phyloP scores from a whole-genome alignment of 2,113 vertebrate species.

The Archocentrus centrarchus region DNA sequence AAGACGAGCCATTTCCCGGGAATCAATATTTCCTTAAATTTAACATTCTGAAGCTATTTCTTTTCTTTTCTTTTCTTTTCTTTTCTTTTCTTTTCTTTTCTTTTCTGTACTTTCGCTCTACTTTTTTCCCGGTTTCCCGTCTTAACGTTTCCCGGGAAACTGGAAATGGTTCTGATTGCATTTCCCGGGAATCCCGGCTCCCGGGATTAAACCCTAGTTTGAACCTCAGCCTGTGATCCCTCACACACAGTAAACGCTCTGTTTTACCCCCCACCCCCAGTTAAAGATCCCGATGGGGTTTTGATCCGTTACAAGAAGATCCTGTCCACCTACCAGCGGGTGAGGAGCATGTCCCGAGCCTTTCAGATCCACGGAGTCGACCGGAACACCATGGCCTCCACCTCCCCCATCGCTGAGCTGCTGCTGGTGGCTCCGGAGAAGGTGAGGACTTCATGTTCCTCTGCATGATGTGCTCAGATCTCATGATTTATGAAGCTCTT shows the following conservation, averaged over 20 bases:
- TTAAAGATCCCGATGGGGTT: constrained; percentile 90
- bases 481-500: background rate
- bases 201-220: too few species aligned
- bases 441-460: constrained; percentile 31
- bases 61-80: too few species aligned
- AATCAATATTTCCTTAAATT: too few species aligned
- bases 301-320: constrained; percentile 92
- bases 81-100: too few species aligned
- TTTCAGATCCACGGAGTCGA: constrained; percentile 91
- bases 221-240: background rate
- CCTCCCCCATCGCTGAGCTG: constrained; percentile 91
- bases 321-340: constrained; percentile 88
- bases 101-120: too few species aligned
- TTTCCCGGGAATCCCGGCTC: too few species aligned
- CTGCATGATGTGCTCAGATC: background rate
- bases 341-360: constrained; percentile 91
- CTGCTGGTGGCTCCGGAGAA: constrained; percentile 89
- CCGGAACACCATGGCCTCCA: constrained; percentile 91
- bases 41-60: too few species aligned
- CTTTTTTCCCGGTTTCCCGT: too few species aligned
- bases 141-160: too few species aligned
- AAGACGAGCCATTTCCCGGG: too few species aligned
- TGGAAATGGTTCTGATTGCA: too few species aligned
- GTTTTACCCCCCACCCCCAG: constrained; percentile 43
- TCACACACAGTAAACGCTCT: background rate